Conservation (phyloP, 2,797 vertebrate genomes). For the Sebastes diaconus region DNA sequence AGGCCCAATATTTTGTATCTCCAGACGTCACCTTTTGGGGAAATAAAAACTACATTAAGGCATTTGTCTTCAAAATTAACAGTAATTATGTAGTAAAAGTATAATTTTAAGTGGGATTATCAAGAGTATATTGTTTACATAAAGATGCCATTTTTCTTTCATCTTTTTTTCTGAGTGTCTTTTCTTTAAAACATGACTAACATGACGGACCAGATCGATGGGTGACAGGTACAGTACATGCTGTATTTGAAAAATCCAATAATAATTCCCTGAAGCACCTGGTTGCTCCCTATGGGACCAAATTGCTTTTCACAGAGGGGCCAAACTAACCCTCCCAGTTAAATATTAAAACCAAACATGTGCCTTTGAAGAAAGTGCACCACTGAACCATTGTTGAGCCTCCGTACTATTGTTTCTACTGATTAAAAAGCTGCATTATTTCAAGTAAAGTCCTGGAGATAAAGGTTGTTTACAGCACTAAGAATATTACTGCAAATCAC, state of each 20-base stretch:
- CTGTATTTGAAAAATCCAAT: constrained; percentile 5
- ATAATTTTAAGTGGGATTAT: not conserved
- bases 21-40: not conserved
- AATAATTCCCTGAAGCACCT: constrained; percentile 4
- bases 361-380: constrained; percentile 9
- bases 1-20: constrained; percentile 3
- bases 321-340: not conserved
- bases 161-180: not conserved
- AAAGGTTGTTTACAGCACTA: not conserved
- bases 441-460: not conserved
- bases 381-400: constrained; percentile 2
- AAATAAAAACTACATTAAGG: not conserved
- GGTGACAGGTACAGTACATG: not conserved
- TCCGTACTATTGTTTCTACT: not conserved
- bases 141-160: not conserved
- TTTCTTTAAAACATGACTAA: not conserved
- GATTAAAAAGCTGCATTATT: not conserved
- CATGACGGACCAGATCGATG: not conserved
- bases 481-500: not conserved
- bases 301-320: not conserved
- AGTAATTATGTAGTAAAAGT: not conserved
- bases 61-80: not conserved
- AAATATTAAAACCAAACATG: constrained; percentile 35
- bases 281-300: not conserved
- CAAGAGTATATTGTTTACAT: not conserved